phyloP scores from a whole-genome alignment of 2,888 invertebrate species.

The Ypsolopha scabrella region DNA sequence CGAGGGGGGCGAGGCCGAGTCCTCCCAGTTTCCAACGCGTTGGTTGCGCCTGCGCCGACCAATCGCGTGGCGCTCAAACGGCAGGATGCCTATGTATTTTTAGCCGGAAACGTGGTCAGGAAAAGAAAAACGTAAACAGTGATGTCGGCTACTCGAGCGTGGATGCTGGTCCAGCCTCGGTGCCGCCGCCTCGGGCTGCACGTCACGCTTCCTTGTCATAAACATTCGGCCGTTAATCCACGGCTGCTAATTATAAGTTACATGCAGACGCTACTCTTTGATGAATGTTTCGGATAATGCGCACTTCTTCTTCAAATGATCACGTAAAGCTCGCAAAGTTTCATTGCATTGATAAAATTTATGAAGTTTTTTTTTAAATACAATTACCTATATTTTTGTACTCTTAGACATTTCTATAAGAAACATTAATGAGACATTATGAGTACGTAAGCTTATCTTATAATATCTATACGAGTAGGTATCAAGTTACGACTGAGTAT shows the following conservation, averaged over 20 bases:
- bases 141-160: background rate
- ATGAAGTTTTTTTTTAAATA: background rate
- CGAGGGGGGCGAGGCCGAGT: conserved; percentile 28
- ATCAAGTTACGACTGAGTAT: background rate
- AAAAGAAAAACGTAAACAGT: conserved; percentile 65
- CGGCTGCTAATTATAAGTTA: background rate
- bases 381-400: background rate
- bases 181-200: background rate
- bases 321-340: background rate
- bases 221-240: background rate
- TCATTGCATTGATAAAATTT: background rate
- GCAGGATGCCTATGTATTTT: conserved; percentile 67
- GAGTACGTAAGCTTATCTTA: background rate
- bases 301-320: background rate
- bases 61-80: conserved; percentile 63
- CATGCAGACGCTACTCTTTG: background rate
- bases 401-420: background rate
- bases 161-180: background rate
- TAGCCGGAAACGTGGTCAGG: conserved; percentile 62
- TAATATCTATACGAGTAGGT: background rate
- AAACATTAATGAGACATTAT: background rate
- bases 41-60: conserved; percentile 46
- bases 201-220: background rate
- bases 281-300: background rate
- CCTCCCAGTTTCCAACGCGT: conserved; percentile 40